These are phyloP conservation scores for Cecidostiba fungosa DNA, from an alignment of 2,888 invertebrate genomes.

Conservation along the genomic window DNA sequence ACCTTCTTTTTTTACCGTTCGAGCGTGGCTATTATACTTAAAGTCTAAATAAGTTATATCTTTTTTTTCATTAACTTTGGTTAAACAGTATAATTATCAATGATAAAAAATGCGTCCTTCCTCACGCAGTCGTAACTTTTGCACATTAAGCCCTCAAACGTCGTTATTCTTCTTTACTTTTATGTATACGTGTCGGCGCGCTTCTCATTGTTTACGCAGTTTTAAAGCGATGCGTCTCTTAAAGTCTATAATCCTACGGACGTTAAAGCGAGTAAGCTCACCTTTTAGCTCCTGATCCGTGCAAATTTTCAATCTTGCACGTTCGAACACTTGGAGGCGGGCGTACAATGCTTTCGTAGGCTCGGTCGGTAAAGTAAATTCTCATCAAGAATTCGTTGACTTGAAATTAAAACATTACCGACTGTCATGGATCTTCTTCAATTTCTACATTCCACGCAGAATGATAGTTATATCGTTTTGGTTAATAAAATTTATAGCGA, in stretches of 20 bases:
- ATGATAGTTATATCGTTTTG: background rate
- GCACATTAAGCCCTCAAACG: background rate
- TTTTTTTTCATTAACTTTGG: slow-evolving; percentile 3
- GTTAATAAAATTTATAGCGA: background rate
- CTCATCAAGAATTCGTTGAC: background rate
- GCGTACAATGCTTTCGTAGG: slow-evolving; percentile 29
- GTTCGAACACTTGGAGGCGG: slow-evolving; percentile 52
- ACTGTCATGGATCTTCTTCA: background rate
- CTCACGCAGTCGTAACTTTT: background rate
- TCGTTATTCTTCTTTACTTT: background rate
- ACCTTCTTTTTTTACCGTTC: background rate
- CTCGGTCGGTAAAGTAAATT: background rate
- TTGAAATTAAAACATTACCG: background rate
- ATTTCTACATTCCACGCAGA: slow-evolving; percentile 1
- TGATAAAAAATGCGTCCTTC: slow-evolving; percentile 37
- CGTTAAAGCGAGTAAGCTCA: slow-evolving; percentile 77
- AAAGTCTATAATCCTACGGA: slow-evolving; percentile 73
- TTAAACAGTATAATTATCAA: slow-evolving; percentile 9
- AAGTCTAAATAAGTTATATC: background rate
- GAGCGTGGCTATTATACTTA: background rate
- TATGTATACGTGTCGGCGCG: slow-evolving; percentile 25
- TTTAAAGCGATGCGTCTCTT: slow-evolving; percentile 71
- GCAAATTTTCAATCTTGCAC: slow-evolving; percentile 11
- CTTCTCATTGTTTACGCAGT: slow-evolving; percentile 65
- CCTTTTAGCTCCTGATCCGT: slow-evolving; percentile 67